Evolutionary conservation across 2,888 invertebrate species (phyloP), one percentile per base, ranked within the genome.

Genomic region (Heliconius cydno): DNA sequence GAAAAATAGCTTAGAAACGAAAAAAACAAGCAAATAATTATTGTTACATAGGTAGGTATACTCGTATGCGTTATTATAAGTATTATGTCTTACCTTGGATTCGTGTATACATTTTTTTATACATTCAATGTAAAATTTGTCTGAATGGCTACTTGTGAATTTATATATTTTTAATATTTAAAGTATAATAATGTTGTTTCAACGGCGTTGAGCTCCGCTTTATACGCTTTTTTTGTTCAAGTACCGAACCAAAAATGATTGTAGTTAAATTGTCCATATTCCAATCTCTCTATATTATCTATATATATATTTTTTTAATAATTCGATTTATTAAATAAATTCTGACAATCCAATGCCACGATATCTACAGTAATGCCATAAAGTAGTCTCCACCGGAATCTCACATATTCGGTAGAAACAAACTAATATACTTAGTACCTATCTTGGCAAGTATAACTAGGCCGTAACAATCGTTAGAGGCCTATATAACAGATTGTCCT

Each of bases 401-500:
- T 41, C 41, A 38, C 41, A 70, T 70, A 70, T 70, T 70, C 15
- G 41, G 41, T 70, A 41, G 25, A 41, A 41, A 15, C 70, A 41
- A 41, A 41, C 70, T 28, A 65, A 65, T 65, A n/a, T 70, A 41
- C 41, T 70, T 41, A 70, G 70, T 70, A 41, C 19, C 70, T 70
- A 41, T 15, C 70, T 41, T 70, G 70, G 25, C 41, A 70, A 70
- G 71, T 41, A 65, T 70, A 71, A 77, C 60, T 77, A 71, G 76
- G 68, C n/a, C 71, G 63, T 65, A 63, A 63, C 65, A 65, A 28
- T 15, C 28, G 71, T 63, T 71, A 28, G 4, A 65, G 72, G 72
- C 72, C 77, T 71, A 71, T 77, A 46, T 41, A 77, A 77, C 63
- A 77, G 63, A 71, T 65, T 71, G 63, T 30, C 70, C 28, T 22